Base-by-base conservation (phyloP, 2,113 vertebrate species). In the Erythrocebus patas region DNA sequence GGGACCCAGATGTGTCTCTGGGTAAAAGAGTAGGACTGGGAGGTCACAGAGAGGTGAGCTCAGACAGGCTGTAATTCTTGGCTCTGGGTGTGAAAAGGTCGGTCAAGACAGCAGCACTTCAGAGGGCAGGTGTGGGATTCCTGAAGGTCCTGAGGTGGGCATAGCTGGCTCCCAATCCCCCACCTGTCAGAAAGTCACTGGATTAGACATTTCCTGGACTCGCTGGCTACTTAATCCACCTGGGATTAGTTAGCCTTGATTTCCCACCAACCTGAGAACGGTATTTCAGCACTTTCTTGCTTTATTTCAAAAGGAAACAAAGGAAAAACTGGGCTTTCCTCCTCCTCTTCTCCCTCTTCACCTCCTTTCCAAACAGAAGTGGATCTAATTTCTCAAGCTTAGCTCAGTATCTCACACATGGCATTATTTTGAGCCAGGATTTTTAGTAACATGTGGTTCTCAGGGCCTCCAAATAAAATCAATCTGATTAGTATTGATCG, bases 1-100 rank as follows among this genome's bases (percentile, higher is more conserved):
- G 97, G 80, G 17, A 27, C 64, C 96, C 97, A 97, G 79, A 95
- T 98, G 96, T 96, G 79, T 43, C 52, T 91, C 52, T 89, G 40
- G 70, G 55, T n/a, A 89, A 35, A 23, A 1, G 1, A n/a, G 25
- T 35, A 66, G 38, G 38, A 76, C 57, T 35, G 59, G 64, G 64
- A 95, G 79, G 92, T 97, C 10, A 0, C 3, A 10, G 59, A 93
- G 79, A 95, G 61, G 81, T 96, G 72, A 96, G 27, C 23, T 70
- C 81, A n/a, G 43, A 55, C 8, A 75, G 73, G 32, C 12, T 5
- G 20, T 89, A 68, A 70, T 38, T n/a, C 55, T 66, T 11, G 32
- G 8, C 6, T 84, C 18, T 81, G 35, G 76, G 17, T 43, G n/a
- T 52, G 30, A 64, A 81, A 75, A 18, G 30, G 35, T 90, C 7